These are phyloP conservation scores for Drosophila ficusphila DNA, from an alignment of 1,140 invertebrate species.

Conservation along the genomic window DNA sequence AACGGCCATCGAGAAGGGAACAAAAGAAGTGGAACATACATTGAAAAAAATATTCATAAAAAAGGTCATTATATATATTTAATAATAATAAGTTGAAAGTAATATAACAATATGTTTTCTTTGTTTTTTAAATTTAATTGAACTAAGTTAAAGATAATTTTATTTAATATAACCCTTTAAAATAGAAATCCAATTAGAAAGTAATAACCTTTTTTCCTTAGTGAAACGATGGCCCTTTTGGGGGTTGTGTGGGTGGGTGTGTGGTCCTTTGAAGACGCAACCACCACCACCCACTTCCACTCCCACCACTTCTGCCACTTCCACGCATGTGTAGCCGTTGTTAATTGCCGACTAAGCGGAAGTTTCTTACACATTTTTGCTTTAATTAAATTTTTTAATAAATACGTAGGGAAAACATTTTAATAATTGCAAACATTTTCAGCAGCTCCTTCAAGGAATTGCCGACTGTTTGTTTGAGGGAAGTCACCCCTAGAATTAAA, in stretches of 20 bases:
- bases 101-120: background rate
- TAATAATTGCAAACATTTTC: slow-evolving; percentile 37
- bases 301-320: slow-evolving; percentile 3
- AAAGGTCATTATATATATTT: background rate
- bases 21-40: slow-evolving; percentile 34
- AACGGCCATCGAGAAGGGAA: slow-evolving; percentile 24
- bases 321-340: slow-evolving; percentile 44
- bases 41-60: background rate
- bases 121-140: background rate
- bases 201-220: background rate
- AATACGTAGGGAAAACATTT: slow-evolving; percentile 18
- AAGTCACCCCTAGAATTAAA: background rate
- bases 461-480: background rate
- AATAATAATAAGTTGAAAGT: background rate
- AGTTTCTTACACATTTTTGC: slow-evolving; percentile 51
- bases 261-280: slow-evolving; percentile 28
- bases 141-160: too few species aligned
- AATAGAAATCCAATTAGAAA: too few species aligned
- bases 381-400: slow-evolving; percentile 61
- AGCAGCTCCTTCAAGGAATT: slow-evolving; percentile 32
- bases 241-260: background rate
- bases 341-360: slow-evolving; percentile 54
- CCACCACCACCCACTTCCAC: slow-evolving; percentile 1
- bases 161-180: background rate
- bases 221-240: slow-evolving; percentile 7